phyloP scores from a whole-genome alignment of 2,113 vertebrate species.

The Sceloporus undulatus region DNA sequence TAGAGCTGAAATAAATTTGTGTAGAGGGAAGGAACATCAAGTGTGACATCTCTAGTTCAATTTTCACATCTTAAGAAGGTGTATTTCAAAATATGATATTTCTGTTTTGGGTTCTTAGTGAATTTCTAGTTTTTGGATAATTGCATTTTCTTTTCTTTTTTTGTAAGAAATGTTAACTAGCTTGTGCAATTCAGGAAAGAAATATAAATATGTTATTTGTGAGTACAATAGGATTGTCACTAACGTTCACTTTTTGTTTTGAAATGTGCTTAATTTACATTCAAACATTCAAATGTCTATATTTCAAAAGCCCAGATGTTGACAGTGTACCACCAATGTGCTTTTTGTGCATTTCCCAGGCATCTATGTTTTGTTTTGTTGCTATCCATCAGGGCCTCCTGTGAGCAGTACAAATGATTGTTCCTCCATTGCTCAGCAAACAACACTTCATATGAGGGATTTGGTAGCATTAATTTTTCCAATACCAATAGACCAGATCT shows the following conservation, averaged over 20 bases:
- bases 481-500: constrained; percentile 74
- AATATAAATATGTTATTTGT: not conserved
- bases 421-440: constrained; percentile 65
- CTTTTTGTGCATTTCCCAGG: rapidly evolving
- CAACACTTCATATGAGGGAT: constrained; percentile 78
- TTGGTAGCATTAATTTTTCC: constrained; percentile 75
- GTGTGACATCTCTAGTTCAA: not conserved
- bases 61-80: not conserved
- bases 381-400: constrained; percentile 35
- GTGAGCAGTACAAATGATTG: constrained; percentile 53
- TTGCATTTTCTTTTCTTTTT: not conserved
- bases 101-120: not conserved
- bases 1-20: not conserved
- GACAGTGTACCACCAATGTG: not conserved
- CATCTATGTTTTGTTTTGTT: not conserved
- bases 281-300: not conserved
- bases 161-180: not conserved
- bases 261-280: not conserved
- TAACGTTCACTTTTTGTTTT: not conserved
- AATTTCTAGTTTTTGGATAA: not conserved
- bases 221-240: too few relatives aligned
- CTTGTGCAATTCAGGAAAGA: not conserved
- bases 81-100: not conserved
- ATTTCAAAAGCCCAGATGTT: not conserved
- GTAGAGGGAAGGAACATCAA: not conserved